Evolutionary conservation across 2,888 invertebrate species (phyloP), one percentile per base, ranked within the genome.

Genomic region (Danaus chrysippus): DNA sequence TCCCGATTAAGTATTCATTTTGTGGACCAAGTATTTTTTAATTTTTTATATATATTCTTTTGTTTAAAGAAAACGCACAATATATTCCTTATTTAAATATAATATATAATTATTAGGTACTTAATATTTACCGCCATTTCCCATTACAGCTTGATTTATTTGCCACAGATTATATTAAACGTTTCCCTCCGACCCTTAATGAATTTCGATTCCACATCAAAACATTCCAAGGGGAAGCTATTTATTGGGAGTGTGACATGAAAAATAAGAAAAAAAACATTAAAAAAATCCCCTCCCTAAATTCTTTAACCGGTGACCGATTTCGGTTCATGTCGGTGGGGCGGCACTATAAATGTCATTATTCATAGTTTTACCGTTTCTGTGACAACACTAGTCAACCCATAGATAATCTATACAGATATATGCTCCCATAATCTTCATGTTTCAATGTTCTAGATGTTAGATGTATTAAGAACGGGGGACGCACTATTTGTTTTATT

Each of bases 321-420:
- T 58, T 49, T 54, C 44, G 59, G 63, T 43, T 46, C 57, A 59
- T 52, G 61, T 58, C 57, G 69, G 73, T 75, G 81, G 84, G 81
- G 82, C 78, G 82, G 86, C 87, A 83, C 69, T 72, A 17, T 74
- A 70, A 73, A 78, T 77, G 71, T 77, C 65, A 73, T 81, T 86
- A 84, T 68, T 81, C 74, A 72, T 86, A 84, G 81, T 66, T 63
- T 83, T 81, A 82, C 82, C 80, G 67, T 77, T 76, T 78, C 84
- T 87, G 86, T 86, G 86, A 86, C 80, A 74, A 74, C 76, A 75
- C 87, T 87, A 87, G 87, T 88, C 87, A 87, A 70, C 64, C 68
- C 63, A 61, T 49, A 13, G 43, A 53, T 65, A 59, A 53, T 19
- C 42, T 46, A 49, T 15, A 43, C 46, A 61, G 53, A 57, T 53